These are phyloP conservation scores for Tenthredo livida DNA, from an alignment of 2,888 invertebrate species.

Conservation along the genomic window DNA sequence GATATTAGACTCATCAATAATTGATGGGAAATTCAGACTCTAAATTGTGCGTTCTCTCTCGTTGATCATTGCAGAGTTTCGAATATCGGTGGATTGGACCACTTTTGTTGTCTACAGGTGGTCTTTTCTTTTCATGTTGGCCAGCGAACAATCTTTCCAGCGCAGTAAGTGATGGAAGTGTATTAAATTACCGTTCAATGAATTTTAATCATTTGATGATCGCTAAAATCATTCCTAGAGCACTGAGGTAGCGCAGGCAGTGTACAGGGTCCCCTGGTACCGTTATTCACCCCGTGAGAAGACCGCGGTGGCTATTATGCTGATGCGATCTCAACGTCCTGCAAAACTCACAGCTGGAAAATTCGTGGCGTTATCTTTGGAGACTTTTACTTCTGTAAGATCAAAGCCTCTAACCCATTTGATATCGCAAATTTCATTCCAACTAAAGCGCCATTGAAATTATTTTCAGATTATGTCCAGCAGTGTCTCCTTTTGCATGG, in stretches of 20 bases:
- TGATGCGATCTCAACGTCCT: constrained; percentile 61
- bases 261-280: constrained; percentile 63
- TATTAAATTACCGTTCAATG: neutral
- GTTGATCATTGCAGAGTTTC: neutral
- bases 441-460: neutral
- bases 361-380: constrained; percentile 63
- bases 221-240: constrained; percentile 57
- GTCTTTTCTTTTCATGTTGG: constrained; percentile 32
- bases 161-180: neutral
- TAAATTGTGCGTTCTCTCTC: neutral
- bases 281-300: constrained; percentile 51
- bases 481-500: neutral
- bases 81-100: neutral
- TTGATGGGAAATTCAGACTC: neutral
- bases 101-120: neutral
- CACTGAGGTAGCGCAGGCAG: constrained; percentile 56
- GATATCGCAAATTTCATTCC: neutral
- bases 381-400: constrained; percentile 62
- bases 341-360: constrained; percentile 64
- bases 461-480: constrained; percentile 21
- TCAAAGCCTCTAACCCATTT: neutral
- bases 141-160: constrained; percentile 3
- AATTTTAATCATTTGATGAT: neutral
- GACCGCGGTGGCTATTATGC: constrained; percentile 59
- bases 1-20: neutral